Conservation (phyloP, 2,113 vertebrate genomes). For the Oryctolagus cuniculus region mOryCun1.1 NC_091445.1:32700001-32700500, state of each 20-base stretch:
- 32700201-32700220: not conserved
- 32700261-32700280: not conserved
- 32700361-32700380: not conserved
- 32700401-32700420: not conserved
- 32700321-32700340: rapidly evolving
- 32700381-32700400: not conserved
- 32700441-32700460: not conserved
- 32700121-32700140: not conserved
- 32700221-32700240: not conserved
- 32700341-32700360: not conserved
- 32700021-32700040: not conserved
- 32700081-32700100: not conserved
- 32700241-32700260: not conserved
- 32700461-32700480: not conserved
- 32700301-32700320: not conserved
- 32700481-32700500: not conserved
- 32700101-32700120: not conserved
- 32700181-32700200: not conserved
- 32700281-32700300: not conserved
- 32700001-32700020: not conserved
- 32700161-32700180: not conserved
- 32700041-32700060: not conserved
- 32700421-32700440: not conserved
- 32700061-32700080: not conserved
- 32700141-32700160: not conserved